Percentiles rank a stretch among this genome's conserved stretches.
Evolutionary conservation across 2,888 invertebrate species (phyloP).

Genomic region (Galerucella calmariensis): DNA sequence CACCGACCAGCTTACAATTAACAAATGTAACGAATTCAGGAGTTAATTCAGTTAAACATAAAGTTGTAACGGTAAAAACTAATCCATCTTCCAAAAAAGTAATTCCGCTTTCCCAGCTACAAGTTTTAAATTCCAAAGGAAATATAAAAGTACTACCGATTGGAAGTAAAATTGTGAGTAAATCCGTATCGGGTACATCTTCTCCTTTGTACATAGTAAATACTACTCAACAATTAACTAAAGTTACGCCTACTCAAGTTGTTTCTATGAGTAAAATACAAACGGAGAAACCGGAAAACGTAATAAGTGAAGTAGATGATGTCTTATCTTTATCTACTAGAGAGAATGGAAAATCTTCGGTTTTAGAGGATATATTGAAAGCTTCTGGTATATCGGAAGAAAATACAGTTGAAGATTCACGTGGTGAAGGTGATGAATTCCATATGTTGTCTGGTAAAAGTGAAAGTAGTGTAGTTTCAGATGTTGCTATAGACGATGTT

Average conservation of each 20-base stretch:
- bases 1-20: slow-evolving; percentile 44
- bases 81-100: slow-evolving; percentile 59
- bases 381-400: slow-evolving; percentile 45
- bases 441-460: slow-evolving; percentile 44
- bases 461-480: not conserved
- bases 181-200: slow-evolving; percentile 53
- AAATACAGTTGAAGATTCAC: slow-evolving; percentile 48
- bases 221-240: slow-evolving; percentile 44
- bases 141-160: slow-evolving; percentile 62
- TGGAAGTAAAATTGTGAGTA: slow-evolving; percentile 60
- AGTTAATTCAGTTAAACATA: slow-evolving; percentile 55
- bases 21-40: slow-evolving; percentile 47
- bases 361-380: slow-evolving; percentile 49
- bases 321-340: slow-evolving; percentile 15
- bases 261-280: slow-evolving; percentile 35
- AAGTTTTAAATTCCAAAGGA: slow-evolving; percentile 62
- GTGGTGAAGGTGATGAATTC: slow-evolving; percentile 52
- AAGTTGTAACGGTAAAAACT: slow-evolving; percentile 61
- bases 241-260: slow-evolving; percentile 30
- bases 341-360: slow-evolving; percentile 49
- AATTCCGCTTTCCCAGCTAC: slow-evolving; percentile 61
- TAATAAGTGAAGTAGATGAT: slow-evolving; percentile 14
- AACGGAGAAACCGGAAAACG: slow-evolving; percentile 12
- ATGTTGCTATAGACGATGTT: slow-evolving; percentile 6
- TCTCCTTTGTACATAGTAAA: slow-evolving; percentile 58